These are phyloP conservation scores for Acanthis flammea DNA, from an alignment of 2,797 vertebrate genomes.

Conservation along the genomic window DNA sequence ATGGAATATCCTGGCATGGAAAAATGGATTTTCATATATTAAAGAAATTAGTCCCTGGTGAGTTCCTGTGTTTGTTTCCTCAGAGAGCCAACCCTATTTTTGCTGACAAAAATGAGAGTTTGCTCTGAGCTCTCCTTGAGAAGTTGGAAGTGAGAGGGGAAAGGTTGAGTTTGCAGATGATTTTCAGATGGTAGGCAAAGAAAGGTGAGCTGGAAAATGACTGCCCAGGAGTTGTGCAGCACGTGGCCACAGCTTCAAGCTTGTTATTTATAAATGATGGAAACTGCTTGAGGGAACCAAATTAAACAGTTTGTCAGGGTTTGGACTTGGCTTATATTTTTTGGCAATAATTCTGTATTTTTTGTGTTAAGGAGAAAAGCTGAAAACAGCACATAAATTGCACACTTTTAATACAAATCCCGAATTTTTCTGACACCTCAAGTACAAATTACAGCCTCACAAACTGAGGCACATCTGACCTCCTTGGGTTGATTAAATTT, in stretches of 20 bases:
- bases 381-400: neutral
- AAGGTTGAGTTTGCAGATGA: neutral
- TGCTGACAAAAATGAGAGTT: constrained; percentile 25
- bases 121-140: neutral
- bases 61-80: neutral
- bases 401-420: neutral
- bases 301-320: neutral
- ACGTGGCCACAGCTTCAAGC: neutral
- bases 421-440: neutral
- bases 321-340: neutral
- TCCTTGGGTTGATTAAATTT: neutral
- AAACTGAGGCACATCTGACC: neutral
- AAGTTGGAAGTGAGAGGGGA: neutral
- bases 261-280: neutral
- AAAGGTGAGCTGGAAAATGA: neutral
- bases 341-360: neutral
- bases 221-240: neutral
- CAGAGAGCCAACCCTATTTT: neutral
- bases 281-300: neutral
- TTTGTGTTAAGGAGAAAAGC: neutral
- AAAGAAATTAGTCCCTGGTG: constrained; percentile 61
- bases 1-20: constrained; percentile 33
- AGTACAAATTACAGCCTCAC: neutral
- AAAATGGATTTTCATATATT: constrained; percentile 51
- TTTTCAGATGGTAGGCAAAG: neutral